Evolutionary conservation across 2,888 invertebrate genomes (phyloP), one percentile per base, ranked within the genome.

Genomic region (Lithophane socia): DNA sequence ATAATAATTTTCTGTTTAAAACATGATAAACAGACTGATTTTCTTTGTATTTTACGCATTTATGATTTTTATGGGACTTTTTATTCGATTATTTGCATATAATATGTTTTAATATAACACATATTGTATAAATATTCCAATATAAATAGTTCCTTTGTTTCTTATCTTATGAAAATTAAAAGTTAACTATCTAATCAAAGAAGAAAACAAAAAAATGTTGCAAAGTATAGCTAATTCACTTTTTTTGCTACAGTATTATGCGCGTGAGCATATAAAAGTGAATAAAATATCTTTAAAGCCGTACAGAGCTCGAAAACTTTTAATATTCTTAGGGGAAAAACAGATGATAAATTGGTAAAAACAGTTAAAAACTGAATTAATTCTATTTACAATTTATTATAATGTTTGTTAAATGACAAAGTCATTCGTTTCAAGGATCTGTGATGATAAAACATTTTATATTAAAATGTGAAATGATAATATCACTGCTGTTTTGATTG

Each of bases 391-490:
- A 70, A 73, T 65, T 81, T 78, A 72, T 82, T 72, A 69, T 66
- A 73, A 52, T 73, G 54, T 87, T 91, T 89, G 82, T 88, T 85
- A 81, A 88, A 90, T 90, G 91, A 90, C 90, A 75, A 75, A 87
- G 90, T 90, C 88, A 89, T 88, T 85, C 79, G 87, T 89, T 87
- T 85, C 86, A 90, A 88, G 90, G 90, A 94, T 94, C 95, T 96
- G 95, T 96, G 95, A 96, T 95, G 89, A 88, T 87, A 74, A 91
- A 95, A 93, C 96, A 95, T 96, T 96, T 96, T 96, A 95, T 94
- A 96, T 96, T 96, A 96, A 96, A 96, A 96, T 96, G 96, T 96
- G 95, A 88, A 85, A 74, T 86, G 89, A 90, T 87, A 88, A 87
- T 63, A 86, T 89, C 89, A 86, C 84, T 88, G 94, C 91, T 91